phyloP scores from a whole-genome alignment of 2,888 invertebrate genomes.

The Callosobruchus maculatus region DNA sequence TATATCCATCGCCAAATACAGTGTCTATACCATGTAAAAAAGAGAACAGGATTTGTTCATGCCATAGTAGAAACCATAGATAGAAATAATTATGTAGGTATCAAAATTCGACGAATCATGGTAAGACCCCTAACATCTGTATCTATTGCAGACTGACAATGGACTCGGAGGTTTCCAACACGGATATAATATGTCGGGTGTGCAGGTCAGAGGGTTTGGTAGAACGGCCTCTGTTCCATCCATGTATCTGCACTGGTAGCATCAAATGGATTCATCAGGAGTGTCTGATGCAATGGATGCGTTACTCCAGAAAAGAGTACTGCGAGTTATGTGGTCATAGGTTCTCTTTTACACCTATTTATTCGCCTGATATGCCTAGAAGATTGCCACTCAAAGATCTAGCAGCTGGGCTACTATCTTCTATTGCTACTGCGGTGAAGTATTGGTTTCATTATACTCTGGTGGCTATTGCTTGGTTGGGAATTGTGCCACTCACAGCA shows the following conservation, averaged over 20 bases:
- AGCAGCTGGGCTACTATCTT: conserved; percentile 82
- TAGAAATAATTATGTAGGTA: not conserved
- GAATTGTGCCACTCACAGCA: conserved; percentile 92
- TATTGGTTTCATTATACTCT: conserved; percentile 97
- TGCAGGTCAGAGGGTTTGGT: conserved; percentile 91
- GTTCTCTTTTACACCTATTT: conserved; percentile 97
- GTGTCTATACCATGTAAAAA: not conserved
- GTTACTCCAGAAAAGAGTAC: conserved; percentile 96
- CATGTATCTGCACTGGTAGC: conserved; percentile 98
- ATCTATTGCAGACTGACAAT: conserved; percentile 19
- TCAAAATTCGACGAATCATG: not conserved
- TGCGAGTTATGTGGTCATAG: conserved; percentile 97
- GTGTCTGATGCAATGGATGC: conserved; percentile 98
- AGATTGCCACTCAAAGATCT: conserved; percentile 91
- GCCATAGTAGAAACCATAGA: not conserved
- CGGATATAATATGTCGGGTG: conserved; percentile 97
- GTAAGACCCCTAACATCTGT: not conserved
- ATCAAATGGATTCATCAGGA: conserved; percentile 99
- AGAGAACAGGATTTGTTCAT: not conserved
- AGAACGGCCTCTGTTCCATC: conserved; percentile 94
- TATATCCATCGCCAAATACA: not conserved
- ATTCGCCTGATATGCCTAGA: conserved; percentile 99
- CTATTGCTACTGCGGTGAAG: conserved; percentile 87
- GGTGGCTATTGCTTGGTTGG: conserved; percentile 96
- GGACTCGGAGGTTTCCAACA: conserved; percentile 56